Conservation (phyloP, 2,113 vertebrate species). For the Aythya baeri region DNA sequence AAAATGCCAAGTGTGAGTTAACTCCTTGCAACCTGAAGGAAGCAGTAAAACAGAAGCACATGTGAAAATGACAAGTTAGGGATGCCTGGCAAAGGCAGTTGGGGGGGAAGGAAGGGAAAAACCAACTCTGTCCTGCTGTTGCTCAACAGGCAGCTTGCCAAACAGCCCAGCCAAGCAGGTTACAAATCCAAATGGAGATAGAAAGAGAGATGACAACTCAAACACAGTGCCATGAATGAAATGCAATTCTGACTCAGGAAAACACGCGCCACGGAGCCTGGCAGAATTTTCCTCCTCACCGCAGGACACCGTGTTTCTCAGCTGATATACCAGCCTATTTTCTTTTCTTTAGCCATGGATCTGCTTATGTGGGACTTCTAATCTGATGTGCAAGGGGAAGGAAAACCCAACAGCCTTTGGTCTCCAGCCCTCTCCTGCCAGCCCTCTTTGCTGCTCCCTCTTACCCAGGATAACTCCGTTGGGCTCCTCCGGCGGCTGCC, state of each 20-base stretch:
- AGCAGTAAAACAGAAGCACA: neutral
- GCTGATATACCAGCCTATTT: neutral
- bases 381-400: neutral
- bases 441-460: neutral
- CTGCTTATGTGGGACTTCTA: neutral
- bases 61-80: neutral
- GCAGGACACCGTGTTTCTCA: neutral
- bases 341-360: neutral
- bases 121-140: neutral
- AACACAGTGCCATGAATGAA: neutral
- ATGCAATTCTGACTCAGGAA: neutral
- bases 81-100: neutral
- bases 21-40: neutral
- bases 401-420: neutral
- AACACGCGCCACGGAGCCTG: neutral
- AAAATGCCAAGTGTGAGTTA: neutral
- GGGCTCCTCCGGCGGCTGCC: constrained; percentile 91
- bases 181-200: neutral
- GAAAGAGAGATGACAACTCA: neutral
- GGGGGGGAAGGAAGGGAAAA: neutral
- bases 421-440: neutral
- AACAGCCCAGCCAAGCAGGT: neutral
- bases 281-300: neutral
- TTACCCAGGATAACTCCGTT: constrained; percentile 95
- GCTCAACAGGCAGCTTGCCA: neutral